These are phyloP conservation scores for Perognathus longimembris DNA, from an alignment of 2,113 vertebrate species.

Conservation along the genomic window DNA sequence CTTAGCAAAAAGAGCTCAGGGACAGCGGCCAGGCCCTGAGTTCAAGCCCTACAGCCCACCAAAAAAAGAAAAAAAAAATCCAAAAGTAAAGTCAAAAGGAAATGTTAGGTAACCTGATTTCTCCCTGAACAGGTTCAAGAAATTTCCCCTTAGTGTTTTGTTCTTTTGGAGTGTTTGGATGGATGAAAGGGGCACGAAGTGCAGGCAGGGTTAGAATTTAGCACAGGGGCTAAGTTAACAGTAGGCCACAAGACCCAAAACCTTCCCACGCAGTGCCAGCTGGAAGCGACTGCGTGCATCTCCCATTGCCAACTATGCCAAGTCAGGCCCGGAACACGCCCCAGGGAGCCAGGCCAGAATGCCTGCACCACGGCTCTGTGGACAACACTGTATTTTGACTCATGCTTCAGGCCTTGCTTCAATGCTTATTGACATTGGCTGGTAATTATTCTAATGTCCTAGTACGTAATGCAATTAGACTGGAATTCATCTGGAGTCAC, in stretches of 20 bases:
- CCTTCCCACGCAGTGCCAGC: rapidly evolving
- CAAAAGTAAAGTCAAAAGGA: not conserved
- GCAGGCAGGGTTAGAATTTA: not conserved
- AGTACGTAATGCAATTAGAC: not conserved
- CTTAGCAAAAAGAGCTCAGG: no score
- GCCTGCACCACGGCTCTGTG: not conserved
- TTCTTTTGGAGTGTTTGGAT: not conserved
- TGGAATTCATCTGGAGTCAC: slow-evolving; percentile 23
- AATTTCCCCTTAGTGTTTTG: not conserved
- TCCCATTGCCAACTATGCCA: not conserved
- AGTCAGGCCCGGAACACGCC: not conserved
- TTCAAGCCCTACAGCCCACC: no score
- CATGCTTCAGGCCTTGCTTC: slow-evolving; percentile 6
- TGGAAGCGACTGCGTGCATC: not conserved
- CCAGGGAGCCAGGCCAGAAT: not conserved
- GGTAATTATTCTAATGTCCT: not conserved
- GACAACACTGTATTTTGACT: not conserved
- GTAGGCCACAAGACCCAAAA: not conserved
- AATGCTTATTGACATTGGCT: not conserved
- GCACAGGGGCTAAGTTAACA: not conserved
- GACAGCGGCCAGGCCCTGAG: no score
- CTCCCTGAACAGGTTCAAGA: not conserved
- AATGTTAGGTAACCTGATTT: not conserved
- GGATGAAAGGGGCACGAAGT: not conserved
- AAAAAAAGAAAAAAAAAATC: no score